Percentiles rank a stretch among this genome's conserved stretches.
These are phyloP conservation scores for Alentia gelatinosa DNA, from an alignment of 2,888 invertebrate species.

Conservation along the genomic window DNA sequence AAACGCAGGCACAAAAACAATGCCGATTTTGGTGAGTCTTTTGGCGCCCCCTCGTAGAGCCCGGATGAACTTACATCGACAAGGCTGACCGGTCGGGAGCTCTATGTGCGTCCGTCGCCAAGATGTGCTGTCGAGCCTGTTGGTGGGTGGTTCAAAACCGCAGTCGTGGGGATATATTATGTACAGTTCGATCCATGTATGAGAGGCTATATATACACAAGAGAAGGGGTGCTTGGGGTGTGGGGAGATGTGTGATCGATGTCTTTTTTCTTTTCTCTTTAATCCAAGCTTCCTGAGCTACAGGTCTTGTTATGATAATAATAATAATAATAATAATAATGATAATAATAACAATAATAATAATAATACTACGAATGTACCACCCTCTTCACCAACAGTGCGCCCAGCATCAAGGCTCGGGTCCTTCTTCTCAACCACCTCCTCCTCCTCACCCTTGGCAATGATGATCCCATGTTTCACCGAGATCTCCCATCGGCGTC, in stretches of 20 bases:
- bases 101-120: not conserved
- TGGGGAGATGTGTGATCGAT: not conserved
- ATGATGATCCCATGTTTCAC: not conserved
- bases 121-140: not conserved
- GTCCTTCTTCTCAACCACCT: no score
- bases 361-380: not conserved
- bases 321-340: no score
- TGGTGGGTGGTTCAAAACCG: not conserved
- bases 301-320: not conserved
- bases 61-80: not conserved
- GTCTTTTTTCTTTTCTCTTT: not conserved
- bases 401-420: no score
- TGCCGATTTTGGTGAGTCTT: not conserved
- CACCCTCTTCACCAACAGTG: not conserved
- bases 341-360: no score
- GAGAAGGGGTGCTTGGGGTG: not conserved
- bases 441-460: no score
- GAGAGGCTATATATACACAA: not conserved
- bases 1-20: not conserved
- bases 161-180: not conserved
- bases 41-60: not conserved
- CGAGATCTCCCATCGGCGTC: no score
- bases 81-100: not conserved
- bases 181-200: not conserved
- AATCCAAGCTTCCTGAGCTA: slow-evolving; percentile 6